phyloP scores from a whole-genome alignment of 2,888 invertebrate genomes.

The Cheilosia vernalis region DNA sequence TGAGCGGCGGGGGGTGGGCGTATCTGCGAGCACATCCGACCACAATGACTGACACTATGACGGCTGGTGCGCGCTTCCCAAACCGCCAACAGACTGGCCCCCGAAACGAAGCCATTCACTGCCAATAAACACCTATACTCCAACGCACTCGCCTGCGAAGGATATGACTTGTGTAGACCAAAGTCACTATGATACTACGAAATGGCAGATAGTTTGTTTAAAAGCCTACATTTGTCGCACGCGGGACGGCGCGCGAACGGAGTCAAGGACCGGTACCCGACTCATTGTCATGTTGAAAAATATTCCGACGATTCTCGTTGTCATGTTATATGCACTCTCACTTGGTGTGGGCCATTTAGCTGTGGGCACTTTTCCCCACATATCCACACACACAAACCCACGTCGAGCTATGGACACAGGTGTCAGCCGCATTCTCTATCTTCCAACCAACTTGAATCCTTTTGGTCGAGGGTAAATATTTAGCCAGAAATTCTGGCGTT shows the following conservation, averaged over 20 bases:
- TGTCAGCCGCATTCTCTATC: constrained; percentile 52
- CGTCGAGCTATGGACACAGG: constrained; percentile 20
- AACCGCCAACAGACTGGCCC: constrained; percentile 38
- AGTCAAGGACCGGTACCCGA: constrained; percentile 7
- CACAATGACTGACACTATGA: constrained; percentile 37
- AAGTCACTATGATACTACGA: constrained; percentile 60
- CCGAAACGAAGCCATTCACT: background rate
- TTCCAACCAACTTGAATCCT: background rate
- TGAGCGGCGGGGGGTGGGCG: constrained; percentile 14
- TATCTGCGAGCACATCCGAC: constrained; percentile 44
- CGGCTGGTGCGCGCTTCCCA: constrained; percentile 17
- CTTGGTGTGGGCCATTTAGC: constrained; percentile 45
- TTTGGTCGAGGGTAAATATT: constrained; percentile 42
- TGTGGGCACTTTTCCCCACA: background rate
- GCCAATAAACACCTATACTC: background rate
- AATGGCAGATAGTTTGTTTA: constrained; percentile 73
- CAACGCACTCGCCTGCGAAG: background rate
- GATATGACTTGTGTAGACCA: constrained; percentile 48
- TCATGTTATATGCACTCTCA: constrained; percentile 46
- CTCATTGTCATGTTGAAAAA: constrained; percentile 54
- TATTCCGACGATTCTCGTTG: constrained; percentile 47
- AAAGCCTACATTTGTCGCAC: constrained; percentile 68
- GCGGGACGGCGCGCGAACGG: background rate
- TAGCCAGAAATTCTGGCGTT: constrained; percentile 23
- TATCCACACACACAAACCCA: background rate